Evolutionary conservation across 2,888 invertebrate species (phyloP).

Genomic region (Helicoverpa assulta): DNA sequence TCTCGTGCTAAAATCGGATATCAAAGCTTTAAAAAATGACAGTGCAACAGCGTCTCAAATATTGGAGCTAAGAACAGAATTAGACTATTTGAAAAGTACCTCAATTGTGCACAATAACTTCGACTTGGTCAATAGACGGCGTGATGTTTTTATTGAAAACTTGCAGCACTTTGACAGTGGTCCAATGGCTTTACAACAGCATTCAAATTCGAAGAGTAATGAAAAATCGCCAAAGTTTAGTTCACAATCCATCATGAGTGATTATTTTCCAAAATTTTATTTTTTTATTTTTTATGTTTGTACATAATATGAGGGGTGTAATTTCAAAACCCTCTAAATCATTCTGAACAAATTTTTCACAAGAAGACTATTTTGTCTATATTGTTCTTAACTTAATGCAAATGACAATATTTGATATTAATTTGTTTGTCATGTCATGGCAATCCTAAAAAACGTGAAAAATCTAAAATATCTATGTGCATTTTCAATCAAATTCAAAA

Average conservation of each 20-base stretch:
- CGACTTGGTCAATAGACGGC: slow-evolving; percentile 13
- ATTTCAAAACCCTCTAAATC: too few species aligned
- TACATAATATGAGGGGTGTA: too few species aligned
- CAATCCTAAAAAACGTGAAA: too few species aligned
- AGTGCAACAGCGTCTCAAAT: slow-evolving; percentile 5
- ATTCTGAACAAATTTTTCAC: too few species aligned
- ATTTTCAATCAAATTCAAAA: too few species aligned
- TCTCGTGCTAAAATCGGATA: slow-evolving; percentile 3
- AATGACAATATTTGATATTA: too few species aligned
- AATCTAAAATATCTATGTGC: too few species aligned
- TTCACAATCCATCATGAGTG: background rate
- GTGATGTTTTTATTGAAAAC: slow-evolving; percentile 7
- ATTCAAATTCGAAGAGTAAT: too few species aligned
- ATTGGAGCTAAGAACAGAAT: background rate
- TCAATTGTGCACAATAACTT: slow-evolving; percentile 12
- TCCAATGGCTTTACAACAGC: slow-evolving; percentile 16
- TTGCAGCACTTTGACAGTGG: slow-evolving; percentile 5
- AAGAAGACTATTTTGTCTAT: slow-evolving; percentile 2
- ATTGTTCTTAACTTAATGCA: background rate
- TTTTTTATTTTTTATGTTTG: too few species aligned
- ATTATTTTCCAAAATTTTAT: slow-evolving; percentile 24
- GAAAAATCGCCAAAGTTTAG: slow-evolving; percentile 6
- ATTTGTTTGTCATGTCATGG: too few species aligned
- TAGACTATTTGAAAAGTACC: slow-evolving; percentile 7
- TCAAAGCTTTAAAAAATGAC: slow-evolving; percentile 9